Evolutionary conservation across 2,113 vertebrate species (phyloP).

Genomic region (Delphinapterus leucas): DNA sequence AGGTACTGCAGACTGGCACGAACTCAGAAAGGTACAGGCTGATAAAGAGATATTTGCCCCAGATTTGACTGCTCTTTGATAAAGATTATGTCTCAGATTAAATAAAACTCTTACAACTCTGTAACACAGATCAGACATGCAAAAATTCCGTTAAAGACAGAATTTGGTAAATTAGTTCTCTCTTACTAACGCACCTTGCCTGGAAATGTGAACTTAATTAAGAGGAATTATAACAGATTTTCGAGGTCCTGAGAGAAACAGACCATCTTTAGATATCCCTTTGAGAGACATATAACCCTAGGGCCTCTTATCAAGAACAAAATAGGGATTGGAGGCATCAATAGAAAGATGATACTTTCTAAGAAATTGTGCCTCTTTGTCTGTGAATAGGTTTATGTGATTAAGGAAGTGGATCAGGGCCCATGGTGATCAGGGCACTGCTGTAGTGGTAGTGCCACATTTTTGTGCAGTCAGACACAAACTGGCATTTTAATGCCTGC

Average conservation of each 20-base stretch:
- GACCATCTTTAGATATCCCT: not conserved
- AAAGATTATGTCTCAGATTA: constrained; percentile 6
- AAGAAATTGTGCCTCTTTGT: not conserved
- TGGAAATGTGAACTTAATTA: constrained; percentile 34
- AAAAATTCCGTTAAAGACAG: not conserved
- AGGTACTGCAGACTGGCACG: not conserved
- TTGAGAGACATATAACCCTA: constrained; percentile 4
- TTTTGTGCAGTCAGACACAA: constrained; percentile 44
- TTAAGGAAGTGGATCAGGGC: not conserved
- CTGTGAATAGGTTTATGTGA: constrained; percentile 44
- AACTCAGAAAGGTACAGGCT: not conserved
- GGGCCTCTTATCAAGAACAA: constrained; percentile 40
- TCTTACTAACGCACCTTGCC: not conserved
- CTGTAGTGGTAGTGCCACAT: constrained; percentile 12
- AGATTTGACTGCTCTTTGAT: not conserved
- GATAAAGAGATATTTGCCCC: not conserved
- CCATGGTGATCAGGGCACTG: not conserved
- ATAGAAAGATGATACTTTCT: constrained; percentile 55
- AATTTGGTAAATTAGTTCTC: not conserved
- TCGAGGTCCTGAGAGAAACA: not conserved
- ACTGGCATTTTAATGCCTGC: not conserved
- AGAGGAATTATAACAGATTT: not conserved
- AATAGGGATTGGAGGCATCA: constrained; percentile 11
- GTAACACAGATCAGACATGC: not conserved
- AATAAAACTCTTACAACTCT: not conserved